Conservation (phyloP, 2,113 vertebrate species). For the Peromyscus polionotus region DNA sequence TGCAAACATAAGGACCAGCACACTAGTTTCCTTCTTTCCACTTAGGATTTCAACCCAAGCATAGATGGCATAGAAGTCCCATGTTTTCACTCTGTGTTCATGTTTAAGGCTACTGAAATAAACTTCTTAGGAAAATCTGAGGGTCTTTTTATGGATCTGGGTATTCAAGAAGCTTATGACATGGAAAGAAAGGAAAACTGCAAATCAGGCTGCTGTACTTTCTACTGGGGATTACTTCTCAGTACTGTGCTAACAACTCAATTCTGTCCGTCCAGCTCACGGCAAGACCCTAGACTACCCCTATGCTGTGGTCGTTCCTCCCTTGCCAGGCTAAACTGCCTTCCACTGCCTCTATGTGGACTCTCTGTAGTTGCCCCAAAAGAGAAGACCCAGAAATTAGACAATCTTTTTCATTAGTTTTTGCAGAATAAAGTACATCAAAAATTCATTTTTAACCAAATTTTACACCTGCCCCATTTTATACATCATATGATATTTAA, state of each 20-base stretch:
- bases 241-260: too few species aligned
- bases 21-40: not conserved
- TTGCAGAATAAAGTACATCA: too few species aligned
- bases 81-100: rapidly evolving
- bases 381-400: not conserved
- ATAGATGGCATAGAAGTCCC: not conserved
- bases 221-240: not conserved
- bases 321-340: not conserved
- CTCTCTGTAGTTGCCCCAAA: not conserved
- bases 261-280: not conserved
- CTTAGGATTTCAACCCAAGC: not conserved
- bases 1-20: not conserved
- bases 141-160: not conserved
- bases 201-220: not conserved
- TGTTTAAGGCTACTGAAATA: not conserved
- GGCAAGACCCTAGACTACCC: not conserved
- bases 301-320: too few species aligned
- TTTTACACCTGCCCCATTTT: not conserved
- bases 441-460: not conserved
- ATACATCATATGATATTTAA: not conserved
- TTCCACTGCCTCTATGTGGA: not conserved
- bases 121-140: not conserved
- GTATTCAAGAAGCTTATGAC: not conserved
- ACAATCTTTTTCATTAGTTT: not conserved
- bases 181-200: not conserved